Base-by-base conservation (phyloP, 2,797 vertebrate genomes). In the Tokudaia muenninki region DNA sequence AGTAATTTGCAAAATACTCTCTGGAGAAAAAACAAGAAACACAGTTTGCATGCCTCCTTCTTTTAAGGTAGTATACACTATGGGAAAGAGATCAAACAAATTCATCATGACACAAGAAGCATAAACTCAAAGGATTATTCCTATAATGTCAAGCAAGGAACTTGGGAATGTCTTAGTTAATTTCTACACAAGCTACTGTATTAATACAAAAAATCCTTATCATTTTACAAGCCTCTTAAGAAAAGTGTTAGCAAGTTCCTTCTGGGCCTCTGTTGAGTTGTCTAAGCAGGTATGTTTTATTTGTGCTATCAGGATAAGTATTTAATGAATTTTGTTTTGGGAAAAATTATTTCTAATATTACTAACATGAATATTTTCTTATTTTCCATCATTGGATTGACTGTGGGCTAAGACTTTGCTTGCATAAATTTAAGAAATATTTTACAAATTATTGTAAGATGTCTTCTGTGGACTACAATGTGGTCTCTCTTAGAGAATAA, bases 1-100 rank as follows among this genome's bases (percentile, higher is more conserved):
- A 79, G 10, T 94, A 87, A 95, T 95, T 97, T 96, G 93, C 82
- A 95, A 98, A 96, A 90, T 94, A 72, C 37, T 52, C 91, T 94
- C 70, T 55, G 44, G 89, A 90, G 90, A 87, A 95, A 86, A 80
- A 92, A 37, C 5, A 52, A 93, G 70, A 34, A 84, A 77, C 24
- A 22, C 29, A 90, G 50, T 22, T 74, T 94, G 52, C 57, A 87
- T 29, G n/a, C 50, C 90, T 94, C 24, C 78, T 91, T 78, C 83
- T 55, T 94, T 78, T 22, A 61, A 22, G 47, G 5, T 70, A 67
- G 50, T 12, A 72, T 26, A 26, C 26, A 70, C 0, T 8, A 50
- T 44, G 59, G 80, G 50, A 90, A 92, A 41, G 91, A 83, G 63
- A 96, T 47, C 93, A 72, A 96, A 80, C n/a, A 79, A 77, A 57